Base-by-base conservation (phyloP, 2,797 vertebrate genomes). In the Limnodromus scolopaceus region DNA sequence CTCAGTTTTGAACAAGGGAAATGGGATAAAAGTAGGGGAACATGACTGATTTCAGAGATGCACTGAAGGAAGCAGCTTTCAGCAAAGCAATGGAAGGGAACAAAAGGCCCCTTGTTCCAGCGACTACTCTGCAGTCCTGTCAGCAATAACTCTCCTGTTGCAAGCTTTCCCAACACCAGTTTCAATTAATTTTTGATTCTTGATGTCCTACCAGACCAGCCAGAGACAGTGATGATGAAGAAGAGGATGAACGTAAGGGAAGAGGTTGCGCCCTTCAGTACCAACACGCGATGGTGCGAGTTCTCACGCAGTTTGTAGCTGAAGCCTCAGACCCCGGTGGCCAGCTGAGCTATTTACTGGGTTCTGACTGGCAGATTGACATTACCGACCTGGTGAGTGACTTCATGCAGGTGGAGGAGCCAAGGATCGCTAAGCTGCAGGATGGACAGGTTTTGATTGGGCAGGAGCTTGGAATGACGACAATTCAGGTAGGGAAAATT, bases 351-450 rank as follows among this genome's bases (percentile, higher is more conserved):
- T 98, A 98, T 93, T 98, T 99, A 90, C 97, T 99, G 96, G 99
- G 99, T 90, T 98, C 99, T 0, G 99, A 99, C 95, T 99, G 99
- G 99, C 99, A 99, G 94, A 98, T 99, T 81, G 99, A 99, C 92
- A 98, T 99, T 95, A 99, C 99, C 0, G 97, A 98, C 95, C 97
- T 99, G 93, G 99, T 99, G 66, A 97, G 97, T 30, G 98, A 98
- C 97, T 99, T 99, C 98, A 98, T 99, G 97, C 99, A 99, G 97
- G 99, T 99, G 96, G 99, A 99, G 93, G 99, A 99, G 87, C 98
- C 99, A 14, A 97, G 98, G 25, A 98, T 99, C 5, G 99, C 99
- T 41, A 97, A 77, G 90, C 98, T 99, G 20, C 98, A 99, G 65
- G 98, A 98, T 0, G 99, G 99, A 16, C 98, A 98, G 71, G 97